Evolutionary conservation across 2,888 invertebrate species (phyloP).

Genomic region (Tethea ocularis): DNA sequence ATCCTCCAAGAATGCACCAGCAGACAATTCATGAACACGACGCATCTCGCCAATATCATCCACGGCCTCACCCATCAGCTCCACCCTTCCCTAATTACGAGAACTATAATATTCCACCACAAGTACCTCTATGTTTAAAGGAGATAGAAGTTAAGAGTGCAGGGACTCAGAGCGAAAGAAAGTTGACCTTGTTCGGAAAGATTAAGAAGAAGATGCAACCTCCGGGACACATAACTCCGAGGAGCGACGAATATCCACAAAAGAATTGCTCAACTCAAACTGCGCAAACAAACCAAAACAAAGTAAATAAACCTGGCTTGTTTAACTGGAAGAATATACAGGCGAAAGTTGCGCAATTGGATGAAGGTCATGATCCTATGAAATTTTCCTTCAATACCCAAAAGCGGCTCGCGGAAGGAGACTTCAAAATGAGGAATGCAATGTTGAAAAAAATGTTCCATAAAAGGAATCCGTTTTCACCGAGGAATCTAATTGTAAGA

Average conservation of each 20-base stretch:
- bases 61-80: slow-evolving; percentile 33
- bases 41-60: slow-evolving; percentile 28
- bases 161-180: slow-evolving; percentile 70
- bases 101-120: slow-evolving; percentile 42
- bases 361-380: slow-evolving; percentile 39
- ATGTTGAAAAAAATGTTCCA: slow-evolving; percentile 68
- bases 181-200: slow-evolving; percentile 60
- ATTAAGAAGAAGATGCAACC: slow-evolving; percentile 54
- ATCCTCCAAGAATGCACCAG: slow-evolving; percentile 14
- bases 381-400: slow-evolving; percentile 55
- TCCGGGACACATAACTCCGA: slow-evolving; percentile 20
- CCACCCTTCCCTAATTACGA: slow-evolving; percentile 39
- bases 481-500: slow-evolving; percentile 61
- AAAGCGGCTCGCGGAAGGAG: slow-evolving; percentile 57
- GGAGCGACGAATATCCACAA: slow-evolving; percentile 26
- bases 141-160: slow-evolving; percentile 75
- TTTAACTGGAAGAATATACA: slow-evolving; percentile 59
- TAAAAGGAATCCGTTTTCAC: slow-evolving; percentile 72
- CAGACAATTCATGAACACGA: slow-evolving; percentile 19
- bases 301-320: slow-evolving; percentile 34
- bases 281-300: slow-evolving; percentile 11
- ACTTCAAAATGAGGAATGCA: slow-evolving; percentile 60
- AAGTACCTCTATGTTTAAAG: slow-evolving; percentile 67
- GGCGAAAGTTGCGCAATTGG: slow-evolving; percentile 35
- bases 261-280: slow-evolving; percentile 47